These are phyloP conservation scores for Sclerurus mexicanus DNA, from an alignment of 2,113 vertebrate genomes.

Conservation along the genomic window DNA sequence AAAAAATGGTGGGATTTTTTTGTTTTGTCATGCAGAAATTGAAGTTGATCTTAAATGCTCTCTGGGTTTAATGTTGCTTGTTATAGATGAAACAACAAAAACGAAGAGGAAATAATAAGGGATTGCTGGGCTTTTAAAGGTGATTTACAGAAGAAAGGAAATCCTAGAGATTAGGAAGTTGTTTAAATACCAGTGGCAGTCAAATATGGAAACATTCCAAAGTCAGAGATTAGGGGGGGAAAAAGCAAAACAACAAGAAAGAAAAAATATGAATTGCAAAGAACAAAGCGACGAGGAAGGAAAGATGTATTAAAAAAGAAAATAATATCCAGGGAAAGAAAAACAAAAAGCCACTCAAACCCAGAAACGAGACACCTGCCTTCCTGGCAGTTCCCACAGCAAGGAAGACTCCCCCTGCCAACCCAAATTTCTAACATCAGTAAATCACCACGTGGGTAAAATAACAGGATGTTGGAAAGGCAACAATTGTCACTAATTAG, in stretches of 20 bases:
- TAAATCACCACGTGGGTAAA: constrained; percentile 31
- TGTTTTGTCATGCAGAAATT: constrained; percentile 41
- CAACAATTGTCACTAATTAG: constrained; percentile 23
- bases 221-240: not conserved
- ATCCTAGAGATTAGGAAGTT: constrained; percentile 61
- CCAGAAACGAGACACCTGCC: constrained; percentile 47
- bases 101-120: constrained; percentile 35
- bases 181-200: constrained; percentile 45
- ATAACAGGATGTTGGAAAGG: constrained; percentile 66
- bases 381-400: constrained; percentile 26
- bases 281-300: constrained; percentile 33
- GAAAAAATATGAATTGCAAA: not conserved
- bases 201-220: constrained; percentile 57
- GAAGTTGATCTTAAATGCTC: constrained; percentile 55
- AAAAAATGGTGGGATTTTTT: not conserved
- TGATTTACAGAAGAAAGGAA: constrained; percentile 64
- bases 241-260: not conserved
- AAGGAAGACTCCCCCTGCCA: not conserved
- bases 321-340: not conserved
- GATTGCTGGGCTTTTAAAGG: constrained; percentile 43
- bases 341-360: constrained; percentile 5
- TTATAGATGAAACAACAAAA: constrained; percentile 54
- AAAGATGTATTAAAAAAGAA: not conserved
- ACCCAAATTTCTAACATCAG: constrained; percentile 15
- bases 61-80: constrained; percentile 53